These are phyloP conservation scores for Clinocottus analis DNA, from an alignment of 2,113 vertebrate species.

Conservation along the genomic window DNA sequence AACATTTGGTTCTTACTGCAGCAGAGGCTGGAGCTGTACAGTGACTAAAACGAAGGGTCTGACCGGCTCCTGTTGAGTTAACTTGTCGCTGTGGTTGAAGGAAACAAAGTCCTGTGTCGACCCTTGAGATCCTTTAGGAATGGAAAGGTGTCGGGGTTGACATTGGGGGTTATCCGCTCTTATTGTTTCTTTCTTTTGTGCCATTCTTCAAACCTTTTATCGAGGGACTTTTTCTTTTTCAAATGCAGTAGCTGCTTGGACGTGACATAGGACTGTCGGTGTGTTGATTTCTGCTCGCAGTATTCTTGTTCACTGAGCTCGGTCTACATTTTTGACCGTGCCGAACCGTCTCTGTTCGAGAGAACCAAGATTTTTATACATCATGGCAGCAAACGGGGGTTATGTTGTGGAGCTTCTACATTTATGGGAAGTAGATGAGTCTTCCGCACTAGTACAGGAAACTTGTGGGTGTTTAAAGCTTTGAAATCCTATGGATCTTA, in stretches of 20 bases:
- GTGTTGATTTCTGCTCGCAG: slow-evolving; percentile 38
- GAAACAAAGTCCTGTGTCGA: slow-evolving; percentile 45
- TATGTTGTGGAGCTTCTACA: slow-evolving; percentile 19
- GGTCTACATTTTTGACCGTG: slow-evolving; percentile 32
- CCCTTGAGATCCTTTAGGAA: slow-evolving; percentile 22
- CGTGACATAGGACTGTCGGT: not conserved
- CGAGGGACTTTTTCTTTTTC: slow-evolving; percentile 16
- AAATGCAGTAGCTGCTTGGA: slow-evolving; percentile 31
- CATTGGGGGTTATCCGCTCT: slow-evolving; percentile 19
- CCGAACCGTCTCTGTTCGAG: slow-evolving; percentile 29
- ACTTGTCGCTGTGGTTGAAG: slow-evolving; percentile 9
- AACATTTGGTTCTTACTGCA: slow-evolving; percentile 22
- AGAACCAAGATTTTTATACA: slow-evolving; percentile 42
- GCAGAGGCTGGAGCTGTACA: slow-evolving; percentile 7
- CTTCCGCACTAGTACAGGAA: slow-evolving; percentile 15
- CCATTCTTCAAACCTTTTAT: slow-evolving; percentile 48
- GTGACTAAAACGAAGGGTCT: slow-evolving; percentile 16
- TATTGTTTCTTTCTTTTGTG: slow-evolving; percentile 57
- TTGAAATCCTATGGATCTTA: slow-evolving; percentile 56
- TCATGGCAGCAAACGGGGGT: not conserved
- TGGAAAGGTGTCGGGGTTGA: not conserved
- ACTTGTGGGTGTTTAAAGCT: slow-evolving; percentile 32
- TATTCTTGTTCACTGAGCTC: slow-evolving; percentile 52
- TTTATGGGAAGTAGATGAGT: slow-evolving; percentile 22
- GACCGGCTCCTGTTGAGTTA: slow-evolving; percentile 5